Conservation (phyloP, 2,797 vertebrate species). For the Tolypeutes matacus region DNA sequence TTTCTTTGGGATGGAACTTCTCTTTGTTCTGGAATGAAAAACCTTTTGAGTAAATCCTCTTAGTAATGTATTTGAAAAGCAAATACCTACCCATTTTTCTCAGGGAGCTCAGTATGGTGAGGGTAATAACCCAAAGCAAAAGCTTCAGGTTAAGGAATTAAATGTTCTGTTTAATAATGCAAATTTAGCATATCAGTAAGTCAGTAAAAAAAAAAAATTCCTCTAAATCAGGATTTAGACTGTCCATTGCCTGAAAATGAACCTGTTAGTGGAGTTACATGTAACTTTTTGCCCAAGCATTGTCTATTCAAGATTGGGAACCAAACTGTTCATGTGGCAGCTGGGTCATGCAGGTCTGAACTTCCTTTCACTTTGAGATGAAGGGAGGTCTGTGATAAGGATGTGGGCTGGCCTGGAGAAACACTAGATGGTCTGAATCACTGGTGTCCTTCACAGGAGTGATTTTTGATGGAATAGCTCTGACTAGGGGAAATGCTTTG, state of each 20-base stretch:
- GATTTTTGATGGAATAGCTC: neutral
- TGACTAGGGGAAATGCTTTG: neutral
- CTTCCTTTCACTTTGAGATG: neutral
- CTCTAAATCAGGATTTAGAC: neutral
- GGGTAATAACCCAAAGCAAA: slow-evolving; percentile 2
- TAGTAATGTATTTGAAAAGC: neutral
- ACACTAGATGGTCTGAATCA: neutral
- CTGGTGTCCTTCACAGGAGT: neutral
- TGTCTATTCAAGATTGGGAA: neutral
- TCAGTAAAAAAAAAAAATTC: neutral
- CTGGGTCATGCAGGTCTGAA: neutral
- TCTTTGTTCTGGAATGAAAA: slow-evolving; percentile 1
- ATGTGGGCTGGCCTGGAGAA: neutral
- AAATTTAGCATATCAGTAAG: neutral
- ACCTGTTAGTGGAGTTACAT: neutral
- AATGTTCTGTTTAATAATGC: neutral
- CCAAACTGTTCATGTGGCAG: neutral
- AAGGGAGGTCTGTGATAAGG: no score
- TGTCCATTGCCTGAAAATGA: neutral
- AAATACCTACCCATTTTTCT: neutral
- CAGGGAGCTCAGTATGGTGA: neutral
- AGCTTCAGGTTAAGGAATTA: neutral
- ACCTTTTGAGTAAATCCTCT: neutral
- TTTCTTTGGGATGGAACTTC: neutral
- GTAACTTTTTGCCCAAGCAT: neutral